These are phyloP conservation scores for Setophaga coronata DNA, from an alignment of 2,113 vertebrate species.

Conservation along the genomic window DNA sequence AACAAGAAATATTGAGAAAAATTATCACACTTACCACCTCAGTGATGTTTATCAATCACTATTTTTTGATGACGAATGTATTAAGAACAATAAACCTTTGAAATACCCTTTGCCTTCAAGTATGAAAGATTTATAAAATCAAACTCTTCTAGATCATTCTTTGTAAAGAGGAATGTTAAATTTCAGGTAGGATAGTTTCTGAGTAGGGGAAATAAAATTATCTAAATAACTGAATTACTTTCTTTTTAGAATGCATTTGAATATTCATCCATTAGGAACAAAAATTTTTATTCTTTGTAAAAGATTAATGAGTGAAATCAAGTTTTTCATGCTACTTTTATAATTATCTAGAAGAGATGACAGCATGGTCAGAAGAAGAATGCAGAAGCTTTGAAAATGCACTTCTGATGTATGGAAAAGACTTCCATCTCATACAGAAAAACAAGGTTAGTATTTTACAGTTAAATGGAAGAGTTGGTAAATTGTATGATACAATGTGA, in stretches of 20 bases:
- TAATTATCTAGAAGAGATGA: conserved; percentile 82
- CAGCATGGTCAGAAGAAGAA: conserved; percentile 97
- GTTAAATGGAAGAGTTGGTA: not conserved
- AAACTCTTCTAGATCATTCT: not conserved
- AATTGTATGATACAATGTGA: not conserved
- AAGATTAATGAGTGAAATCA: not conserved
- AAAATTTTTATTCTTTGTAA: not conserved
- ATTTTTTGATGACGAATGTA: not conserved
- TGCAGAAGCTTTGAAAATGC: conserved; percentile 96
- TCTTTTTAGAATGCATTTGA: not conserved
- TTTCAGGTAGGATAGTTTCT: not conserved
- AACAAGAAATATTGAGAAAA: not conserved
- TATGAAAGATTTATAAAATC: not conserved
- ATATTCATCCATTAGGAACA: not conserved
- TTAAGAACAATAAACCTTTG: not conserved
- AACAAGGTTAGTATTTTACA: conserved; percentile 84
- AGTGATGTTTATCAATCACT: not conserved
- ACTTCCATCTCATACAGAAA: conserved; percentile 98
- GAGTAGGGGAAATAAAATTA: not conserved
- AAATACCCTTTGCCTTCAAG: not conserved
- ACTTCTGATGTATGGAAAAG: conserved; percentile 95
- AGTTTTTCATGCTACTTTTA: not conserved
- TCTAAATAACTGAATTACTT: not conserved
- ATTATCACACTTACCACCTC: not conserved
- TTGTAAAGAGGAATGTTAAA: not conserved